Percentiles rank a stretch among this genome's conserved stretches.
Conservation (phyloP, 2,797 vertebrate genomes). For the Lemur catta region DNA sequence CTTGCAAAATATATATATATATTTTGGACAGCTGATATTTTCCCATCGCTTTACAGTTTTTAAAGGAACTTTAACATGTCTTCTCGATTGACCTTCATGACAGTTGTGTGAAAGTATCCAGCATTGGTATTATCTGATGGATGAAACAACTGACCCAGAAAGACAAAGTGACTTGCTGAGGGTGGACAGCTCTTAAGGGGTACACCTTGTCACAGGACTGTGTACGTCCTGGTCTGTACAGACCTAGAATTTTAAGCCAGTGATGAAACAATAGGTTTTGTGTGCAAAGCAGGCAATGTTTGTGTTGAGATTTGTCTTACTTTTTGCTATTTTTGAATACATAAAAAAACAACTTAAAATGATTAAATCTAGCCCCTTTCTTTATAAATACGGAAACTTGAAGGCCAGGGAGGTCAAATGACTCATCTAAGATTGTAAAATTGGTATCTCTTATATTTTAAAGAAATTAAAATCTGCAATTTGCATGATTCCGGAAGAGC, state of each 20-base stretch:
- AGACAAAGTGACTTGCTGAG: neutral
- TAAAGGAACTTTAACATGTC: neutral
- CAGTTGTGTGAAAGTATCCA: neutral
- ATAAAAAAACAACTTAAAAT: neutral
- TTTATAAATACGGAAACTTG: neutral
- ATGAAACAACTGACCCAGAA: neutral
- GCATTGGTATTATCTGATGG: neutral
- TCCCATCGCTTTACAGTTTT: neutral
- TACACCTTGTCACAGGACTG: too few relatives aligned
- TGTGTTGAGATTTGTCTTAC: neutral
- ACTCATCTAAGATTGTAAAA: neutral
- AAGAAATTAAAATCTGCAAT: neutral
- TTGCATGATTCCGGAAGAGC: neutral
- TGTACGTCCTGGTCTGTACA: neutral
- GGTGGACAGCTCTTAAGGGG: neutral
- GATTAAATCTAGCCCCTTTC: neutral
- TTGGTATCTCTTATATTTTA: neutral
- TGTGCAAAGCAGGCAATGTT: neutral
- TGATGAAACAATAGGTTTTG: neutral
- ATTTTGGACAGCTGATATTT: neutral
- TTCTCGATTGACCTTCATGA: neutral
- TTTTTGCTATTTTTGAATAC: neutral
- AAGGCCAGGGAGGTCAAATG: neutral
- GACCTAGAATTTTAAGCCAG: neutral
- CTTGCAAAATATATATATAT: neutral